phyloP scores from a whole-genome alignment of 2,797 vertebrate genomes.

The Microctenopoma steveboyesi region DNA sequence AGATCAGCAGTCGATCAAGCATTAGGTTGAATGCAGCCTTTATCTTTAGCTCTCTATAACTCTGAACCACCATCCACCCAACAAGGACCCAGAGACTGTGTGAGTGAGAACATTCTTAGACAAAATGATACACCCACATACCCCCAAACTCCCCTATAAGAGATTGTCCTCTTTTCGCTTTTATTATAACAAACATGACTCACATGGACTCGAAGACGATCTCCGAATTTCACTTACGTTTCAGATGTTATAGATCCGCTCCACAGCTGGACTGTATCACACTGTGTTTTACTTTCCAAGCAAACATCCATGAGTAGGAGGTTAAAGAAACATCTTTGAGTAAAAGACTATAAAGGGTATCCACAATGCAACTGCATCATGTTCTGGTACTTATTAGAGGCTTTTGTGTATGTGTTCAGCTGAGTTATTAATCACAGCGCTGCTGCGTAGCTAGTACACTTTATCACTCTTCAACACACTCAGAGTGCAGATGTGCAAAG shows the following conservation, averaged over 20 bases:
- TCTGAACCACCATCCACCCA: neutral
- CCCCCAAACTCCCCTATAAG: neutral
- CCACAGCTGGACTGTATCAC: neutral
- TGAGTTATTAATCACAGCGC: conserved; percentile 56
- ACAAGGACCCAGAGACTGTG: neutral
- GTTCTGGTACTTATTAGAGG: conserved; percentile 14
- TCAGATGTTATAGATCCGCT: neutral
- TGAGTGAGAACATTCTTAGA: conserved; percentile 12
- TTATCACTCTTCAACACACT: conserved; percentile 38
- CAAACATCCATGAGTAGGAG: neutral
- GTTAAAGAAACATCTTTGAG: neutral
- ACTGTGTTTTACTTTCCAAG: neutral
- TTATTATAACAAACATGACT: neutral
- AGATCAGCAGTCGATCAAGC: no score
- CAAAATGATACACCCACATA: conserved; percentile 38
- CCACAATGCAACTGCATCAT: conserved; percentile 39
- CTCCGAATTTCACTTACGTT: no score
- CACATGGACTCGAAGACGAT: no score
- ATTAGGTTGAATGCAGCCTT: neutral
- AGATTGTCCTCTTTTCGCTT: neutral
- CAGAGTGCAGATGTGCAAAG: conserved; percentile 22
- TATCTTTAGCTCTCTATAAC: neutral
- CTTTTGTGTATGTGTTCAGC: conserved; percentile 27
- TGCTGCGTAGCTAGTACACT: conserved; percentile 23
- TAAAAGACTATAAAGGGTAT: conserved; percentile 3